Evolutionary conservation across 2,797 vertebrate species (phyloP).

Genomic region (Lagorchestes hirsutus): DNA sequence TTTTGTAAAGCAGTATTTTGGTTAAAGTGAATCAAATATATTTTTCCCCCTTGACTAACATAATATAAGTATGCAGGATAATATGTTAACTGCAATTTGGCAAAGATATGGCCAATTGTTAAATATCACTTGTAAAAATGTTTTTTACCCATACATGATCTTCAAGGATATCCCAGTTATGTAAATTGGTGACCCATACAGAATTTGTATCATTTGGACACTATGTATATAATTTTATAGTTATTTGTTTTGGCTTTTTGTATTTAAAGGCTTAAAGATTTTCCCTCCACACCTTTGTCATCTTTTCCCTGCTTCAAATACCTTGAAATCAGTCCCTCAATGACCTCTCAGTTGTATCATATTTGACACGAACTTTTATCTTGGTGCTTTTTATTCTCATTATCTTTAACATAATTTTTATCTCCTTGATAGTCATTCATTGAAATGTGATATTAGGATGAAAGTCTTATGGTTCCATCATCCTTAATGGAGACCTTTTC

Average conservation of each 20-base stretch:
- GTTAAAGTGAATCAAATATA: too few relatives aligned
- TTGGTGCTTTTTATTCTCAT: neutral
- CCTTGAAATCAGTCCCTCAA: neutral
- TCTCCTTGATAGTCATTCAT: neutral
- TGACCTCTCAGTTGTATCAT: neutral
- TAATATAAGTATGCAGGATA: too few relatives aligned
- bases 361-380: neutral
- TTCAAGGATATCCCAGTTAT: neutral
- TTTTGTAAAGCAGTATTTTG: too few relatives aligned
- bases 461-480: neutral
- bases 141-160: neutral
- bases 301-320: neutral
- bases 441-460: neutral
- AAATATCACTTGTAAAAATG: too few relatives aligned
- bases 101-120: too few relatives aligned
- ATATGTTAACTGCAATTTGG: too few relatives aligned
- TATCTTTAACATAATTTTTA: neutral
- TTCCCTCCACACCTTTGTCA: too few relatives aligned
- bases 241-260: neutral
- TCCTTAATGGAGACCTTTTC: too few relatives aligned
- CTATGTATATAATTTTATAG: neutral
- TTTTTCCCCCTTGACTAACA: too few relatives aligned
- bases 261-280: neutral
- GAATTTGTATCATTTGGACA: neutral
- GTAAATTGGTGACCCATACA: neutral